phyloP scores from a whole-genome alignment of 2,113 vertebrate species.

The Sorex araneus region DNA sequence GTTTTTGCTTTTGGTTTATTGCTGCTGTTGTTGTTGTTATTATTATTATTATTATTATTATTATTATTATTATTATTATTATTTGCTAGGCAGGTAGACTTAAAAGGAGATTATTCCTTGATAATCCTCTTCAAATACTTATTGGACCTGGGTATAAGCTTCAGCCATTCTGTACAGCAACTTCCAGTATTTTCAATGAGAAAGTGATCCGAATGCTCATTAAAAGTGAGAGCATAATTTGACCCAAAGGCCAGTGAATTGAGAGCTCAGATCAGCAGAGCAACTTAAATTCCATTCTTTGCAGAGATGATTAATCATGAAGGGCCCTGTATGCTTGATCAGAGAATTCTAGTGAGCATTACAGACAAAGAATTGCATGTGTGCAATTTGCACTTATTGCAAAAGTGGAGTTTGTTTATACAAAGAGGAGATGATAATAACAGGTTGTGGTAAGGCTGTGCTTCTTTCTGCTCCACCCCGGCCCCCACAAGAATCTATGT shows the following conservation, averaged over 20 bases:
- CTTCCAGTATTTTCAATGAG: constrained; percentile 36
- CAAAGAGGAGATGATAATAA: constrained; percentile 2
- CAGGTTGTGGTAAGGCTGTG: not conserved
- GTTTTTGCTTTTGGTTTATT: too few species aligned
- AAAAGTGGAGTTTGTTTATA: constrained; percentile 20
- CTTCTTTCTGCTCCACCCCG: not conserved
- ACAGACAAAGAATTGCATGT: not conserved
- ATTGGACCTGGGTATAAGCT: constrained; percentile 15
- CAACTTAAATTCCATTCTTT: not conserved
- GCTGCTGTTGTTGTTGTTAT: too few species aligned
- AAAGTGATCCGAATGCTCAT: constrained; percentile 11
- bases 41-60: too few species aligned
- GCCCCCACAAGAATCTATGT: not conserved
- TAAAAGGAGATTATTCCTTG: constrained; percentile 51
- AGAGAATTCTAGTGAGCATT: constrained; percentile 16
- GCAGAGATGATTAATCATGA: not conserved
- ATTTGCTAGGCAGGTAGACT: constrained; percentile 60
- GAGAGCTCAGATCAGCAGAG: constrained; percentile 15
- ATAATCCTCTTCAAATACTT: constrained; percentile 43
- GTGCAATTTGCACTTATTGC: not conserved
- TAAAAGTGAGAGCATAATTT: constrained; percentile 54
- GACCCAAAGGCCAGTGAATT: constrained; percentile 8
- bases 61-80: too few species aligned
- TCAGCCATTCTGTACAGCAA: constrained; percentile 24
- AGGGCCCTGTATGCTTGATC: not conserved